A percentile compares a stretch with the other conserved stretches of the same genome.
These are phyloP conservation scores for Papilio elwesi DNA, from an alignment of 2,888 invertebrate species.

Conservation along the genomic window DNA sequence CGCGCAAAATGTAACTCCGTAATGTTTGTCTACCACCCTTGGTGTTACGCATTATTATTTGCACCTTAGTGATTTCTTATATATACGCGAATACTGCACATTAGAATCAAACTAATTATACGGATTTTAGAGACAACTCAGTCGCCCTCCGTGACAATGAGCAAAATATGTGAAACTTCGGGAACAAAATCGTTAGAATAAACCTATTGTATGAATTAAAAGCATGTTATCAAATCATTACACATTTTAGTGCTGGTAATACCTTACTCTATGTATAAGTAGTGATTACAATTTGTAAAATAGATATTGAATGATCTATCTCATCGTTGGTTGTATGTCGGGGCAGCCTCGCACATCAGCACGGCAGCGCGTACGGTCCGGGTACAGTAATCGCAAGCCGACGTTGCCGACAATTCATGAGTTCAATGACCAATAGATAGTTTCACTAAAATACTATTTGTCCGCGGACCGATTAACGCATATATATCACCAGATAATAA, in stretches of 20 bases:
- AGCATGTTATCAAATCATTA: too few relatives aligned
- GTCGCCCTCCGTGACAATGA: too few relatives aligned
- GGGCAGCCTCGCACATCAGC: slow-evolving; percentile 19
- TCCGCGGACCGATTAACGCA: slow-evolving; percentile 13
- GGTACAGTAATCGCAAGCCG: slow-evolving; percentile 32
- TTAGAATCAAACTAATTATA: too few relatives aligned
- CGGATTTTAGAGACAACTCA: too few relatives aligned
- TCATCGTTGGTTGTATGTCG: neutral
- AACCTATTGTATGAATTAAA: too few relatives aligned
- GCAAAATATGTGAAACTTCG: too few relatives aligned
- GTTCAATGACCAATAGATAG: slow-evolving; percentile 43
- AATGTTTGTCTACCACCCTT: neutral
- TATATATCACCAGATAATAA: slow-evolving; percentile 9
- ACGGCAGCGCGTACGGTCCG: slow-evolving; percentile 26
- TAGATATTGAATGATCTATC: neutral
- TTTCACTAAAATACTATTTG: slow-evolving; percentile 32
- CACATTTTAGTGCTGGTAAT: too few relatives aligned
- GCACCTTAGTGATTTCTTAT: too few relatives aligned
- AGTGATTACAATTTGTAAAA: too few relatives aligned
- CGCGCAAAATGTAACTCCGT: neutral
- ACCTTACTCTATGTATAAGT: too few relatives aligned
- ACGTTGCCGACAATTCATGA: slow-evolving; percentile 30
- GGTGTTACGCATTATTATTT: neutral
- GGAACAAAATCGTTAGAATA: too few relatives aligned
- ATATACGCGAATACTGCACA: too few relatives aligned